A percentile compares a stretch with the other conserved stretches of the same genome.
These are phyloP conservation scores for Aspidapion aeneum DNA, from an alignment of 2,888 invertebrate genomes.

Conservation along the genomic window DNA sequence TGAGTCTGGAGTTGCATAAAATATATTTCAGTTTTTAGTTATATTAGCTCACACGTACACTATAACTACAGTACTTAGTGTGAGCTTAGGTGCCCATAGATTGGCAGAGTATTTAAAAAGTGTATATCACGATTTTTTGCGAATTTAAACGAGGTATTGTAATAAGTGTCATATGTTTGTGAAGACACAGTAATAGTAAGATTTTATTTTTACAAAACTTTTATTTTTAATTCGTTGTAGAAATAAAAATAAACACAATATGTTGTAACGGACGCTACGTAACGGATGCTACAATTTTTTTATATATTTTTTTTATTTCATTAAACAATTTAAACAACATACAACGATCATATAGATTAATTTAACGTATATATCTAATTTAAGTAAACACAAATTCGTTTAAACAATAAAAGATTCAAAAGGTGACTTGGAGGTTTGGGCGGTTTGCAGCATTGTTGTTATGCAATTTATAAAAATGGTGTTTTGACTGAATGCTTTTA, in stretches of 20 bases:
- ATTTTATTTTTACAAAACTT: no score
- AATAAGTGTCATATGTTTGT: not conserved
- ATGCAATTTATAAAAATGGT: not conserved
- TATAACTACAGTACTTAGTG: no score
- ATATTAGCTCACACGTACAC: no score
- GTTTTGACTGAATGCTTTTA: not conserved
- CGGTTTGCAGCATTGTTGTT: not conserved
- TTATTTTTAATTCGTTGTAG: not conserved
- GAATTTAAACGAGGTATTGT: not conserved
- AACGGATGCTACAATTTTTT: not conserved
- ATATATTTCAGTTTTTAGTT: no score
- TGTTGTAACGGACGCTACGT: not conserved
- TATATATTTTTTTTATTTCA: not conserved
- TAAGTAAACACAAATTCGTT: not conserved
- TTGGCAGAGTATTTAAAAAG: no score
- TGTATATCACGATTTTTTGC: slow-evolving; percentile 2
- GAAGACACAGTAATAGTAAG: not conserved
- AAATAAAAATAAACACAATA: not conserved
- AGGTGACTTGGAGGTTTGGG: not conserved
- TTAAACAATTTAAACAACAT: not conserved
- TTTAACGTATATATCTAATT: not conserved
- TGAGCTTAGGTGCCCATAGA: no score
- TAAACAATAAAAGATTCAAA: not conserved
- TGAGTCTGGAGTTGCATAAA: no score
- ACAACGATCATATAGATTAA: not conserved